A percentile compares a stretch with the other conserved stretches of the same genome.
Evolutionary conservation across 1,140 invertebrate genomes (phyloP).

Genomic region (Saccostrea glomerata): DNA sequence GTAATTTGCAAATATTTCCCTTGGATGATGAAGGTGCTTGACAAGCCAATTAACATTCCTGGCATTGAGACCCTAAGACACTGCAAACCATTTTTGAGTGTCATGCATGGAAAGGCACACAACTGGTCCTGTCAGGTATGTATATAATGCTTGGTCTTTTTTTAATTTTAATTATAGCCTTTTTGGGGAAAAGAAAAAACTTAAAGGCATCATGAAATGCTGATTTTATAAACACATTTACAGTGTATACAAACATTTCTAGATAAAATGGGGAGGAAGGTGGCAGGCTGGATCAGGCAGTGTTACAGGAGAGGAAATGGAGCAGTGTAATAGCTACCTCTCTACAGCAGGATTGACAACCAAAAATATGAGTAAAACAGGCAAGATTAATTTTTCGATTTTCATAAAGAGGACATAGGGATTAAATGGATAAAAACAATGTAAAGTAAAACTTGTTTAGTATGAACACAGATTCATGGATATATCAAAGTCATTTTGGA

Average conservation of each 20-base stretch:
- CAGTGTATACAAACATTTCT: neutral
- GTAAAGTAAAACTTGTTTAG: too few species aligned
- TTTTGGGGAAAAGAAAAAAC: neutral
- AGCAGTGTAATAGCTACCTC: constrained; percentile 5
- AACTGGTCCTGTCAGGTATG: constrained; percentile 12
- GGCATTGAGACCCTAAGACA: neutral
- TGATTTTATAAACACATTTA: neutral
- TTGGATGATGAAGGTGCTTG: constrained; percentile 16
- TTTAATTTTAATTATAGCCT: neutral
- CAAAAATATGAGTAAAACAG: neutral
- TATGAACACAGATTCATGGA: too few species aligned
- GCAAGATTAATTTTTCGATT: neutral
- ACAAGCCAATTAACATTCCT: neutral
- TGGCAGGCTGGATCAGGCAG: neutral
- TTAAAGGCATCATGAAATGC: neutral
- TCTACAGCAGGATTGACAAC: constrained; percentile 12
- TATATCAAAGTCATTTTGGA: neutral
- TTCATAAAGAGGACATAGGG: neutral
- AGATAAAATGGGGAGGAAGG: constrained; percentile 13
- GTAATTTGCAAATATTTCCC: constrained; percentile 39
- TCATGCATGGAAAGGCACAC: constrained; percentile 30
- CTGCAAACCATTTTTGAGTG: constrained; percentile 25
- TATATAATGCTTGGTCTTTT: neutral
- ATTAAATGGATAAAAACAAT: neutral
- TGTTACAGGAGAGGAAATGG: constrained; percentile 15